Evolutionary conservation across 2,888 invertebrate genomes (phyloP).

Genomic region (Lamellibrachia columna): DNA sequence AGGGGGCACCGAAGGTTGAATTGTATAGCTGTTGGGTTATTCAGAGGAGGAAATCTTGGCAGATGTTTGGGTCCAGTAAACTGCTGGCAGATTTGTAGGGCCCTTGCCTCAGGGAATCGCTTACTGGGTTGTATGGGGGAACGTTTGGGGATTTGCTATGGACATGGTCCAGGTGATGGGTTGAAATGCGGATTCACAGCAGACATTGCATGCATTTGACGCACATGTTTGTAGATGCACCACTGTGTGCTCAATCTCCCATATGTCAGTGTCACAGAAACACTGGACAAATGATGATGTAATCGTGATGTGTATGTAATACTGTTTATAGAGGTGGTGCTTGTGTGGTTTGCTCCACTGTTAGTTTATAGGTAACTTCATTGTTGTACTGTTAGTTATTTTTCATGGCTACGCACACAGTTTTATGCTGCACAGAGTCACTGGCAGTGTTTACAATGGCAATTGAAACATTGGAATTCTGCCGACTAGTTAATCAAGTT

Average conservation of each 20-base stretch:
- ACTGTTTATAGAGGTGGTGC: background rate
- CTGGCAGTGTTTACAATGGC: background rate
- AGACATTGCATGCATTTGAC: background rate
- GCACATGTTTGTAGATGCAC: background rate
- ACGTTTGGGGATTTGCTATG: background rate
- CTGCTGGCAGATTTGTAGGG: background rate
- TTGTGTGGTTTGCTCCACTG: background rate
- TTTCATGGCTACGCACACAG: background rate
- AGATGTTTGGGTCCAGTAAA: background rate
- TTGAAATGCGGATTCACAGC: background rate
- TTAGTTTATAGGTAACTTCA: background rate
- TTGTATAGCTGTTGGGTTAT: background rate
- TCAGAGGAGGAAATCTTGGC: background rate
- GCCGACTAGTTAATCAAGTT: background rate
- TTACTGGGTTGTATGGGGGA: conserved; percentile 2
- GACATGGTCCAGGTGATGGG: background rate
- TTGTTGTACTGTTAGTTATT: background rate
- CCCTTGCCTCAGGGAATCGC: background rate
- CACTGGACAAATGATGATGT: background rate
- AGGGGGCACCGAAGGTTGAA: background rate
- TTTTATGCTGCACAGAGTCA: background rate
- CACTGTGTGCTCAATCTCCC: background rate
- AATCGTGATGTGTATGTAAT: background rate
- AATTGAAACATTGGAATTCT: background rate
- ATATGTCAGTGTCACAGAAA: background rate